Evolutionary conservation across 2,888 invertebrate genomes (phyloP).

Genomic region (Dione juno): DNA sequence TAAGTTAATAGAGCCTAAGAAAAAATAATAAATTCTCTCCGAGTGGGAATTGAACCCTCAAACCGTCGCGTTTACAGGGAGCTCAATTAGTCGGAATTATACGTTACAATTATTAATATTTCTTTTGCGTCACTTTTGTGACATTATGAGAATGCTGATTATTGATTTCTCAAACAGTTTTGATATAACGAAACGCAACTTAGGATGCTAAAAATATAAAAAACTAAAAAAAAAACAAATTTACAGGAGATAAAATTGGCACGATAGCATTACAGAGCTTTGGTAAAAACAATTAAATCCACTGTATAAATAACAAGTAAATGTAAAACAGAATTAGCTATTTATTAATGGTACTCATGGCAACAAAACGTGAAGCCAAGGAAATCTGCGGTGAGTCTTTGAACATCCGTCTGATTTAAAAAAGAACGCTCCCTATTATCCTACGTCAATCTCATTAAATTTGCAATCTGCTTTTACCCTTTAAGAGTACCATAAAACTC

Average conservation of each 20-base stretch:
- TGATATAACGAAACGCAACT: not conserved
- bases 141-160: too few species aligned
- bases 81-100: not conserved
- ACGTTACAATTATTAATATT: not conserved
- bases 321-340: constrained; percentile 17
- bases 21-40: too few species aligned
- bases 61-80: too few species aligned
- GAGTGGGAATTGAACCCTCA: too few species aligned
- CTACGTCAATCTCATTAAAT: constrained; percentile 44
- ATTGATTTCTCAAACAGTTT: too few species aligned
- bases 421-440: constrained; percentile 36
- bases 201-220: not conserved
- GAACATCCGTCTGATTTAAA: constrained; percentile 34
- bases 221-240: too few species aligned
- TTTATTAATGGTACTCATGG: constrained; percentile 27
- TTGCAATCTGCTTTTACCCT: constrained; percentile 35
- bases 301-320: constrained; percentile 5
- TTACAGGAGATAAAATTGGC: not conserved
- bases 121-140: not conserved
- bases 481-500: constrained; percentile 36
- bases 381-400: constrained; percentile 35
- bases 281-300: constrained; percentile 12
- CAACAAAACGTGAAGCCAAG: constrained; percentile 32
- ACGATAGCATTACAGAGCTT: not conserved
- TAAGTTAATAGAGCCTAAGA: too few species aligned